Evolutionary conservation across 2,888 invertebrate genomes (phyloP).

Genomic region (Pelosia muscerda): DNA sequence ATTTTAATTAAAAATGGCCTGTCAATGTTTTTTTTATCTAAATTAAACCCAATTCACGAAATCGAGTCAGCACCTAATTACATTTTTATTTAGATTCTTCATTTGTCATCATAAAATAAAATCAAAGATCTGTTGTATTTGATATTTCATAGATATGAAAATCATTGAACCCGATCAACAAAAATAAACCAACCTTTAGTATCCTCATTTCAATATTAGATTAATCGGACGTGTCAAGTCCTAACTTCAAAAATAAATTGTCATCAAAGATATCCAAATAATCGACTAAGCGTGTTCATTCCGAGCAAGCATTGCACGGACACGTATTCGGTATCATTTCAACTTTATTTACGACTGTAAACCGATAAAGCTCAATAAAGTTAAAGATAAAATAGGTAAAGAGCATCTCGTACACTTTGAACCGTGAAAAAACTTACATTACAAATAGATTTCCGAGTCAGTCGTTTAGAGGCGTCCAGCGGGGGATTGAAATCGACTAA

Average conservation of each 20-base stretch:
- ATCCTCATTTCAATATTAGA: constrained; percentile 58
- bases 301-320: constrained; percentile 56
- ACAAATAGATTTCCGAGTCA: constrained; percentile 58
- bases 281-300: constrained; percentile 62
- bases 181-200: constrained; percentile 49
- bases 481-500: constrained; percentile 65
- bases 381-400: constrained; percentile 70
- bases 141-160: constrained; percentile 31
- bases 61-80: constrained; percentile 19
- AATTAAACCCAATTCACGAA: constrained; percentile 9
- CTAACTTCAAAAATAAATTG: constrained; percentile 52
- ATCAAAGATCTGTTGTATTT: constrained; percentile 25
- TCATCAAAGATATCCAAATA: constrained; percentile 56
- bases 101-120: constrained; percentile 31
- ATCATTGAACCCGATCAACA: constrained; percentile 23
- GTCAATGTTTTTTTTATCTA: constrained; percentile 4
- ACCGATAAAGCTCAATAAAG: constrained; percentile 74
- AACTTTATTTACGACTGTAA: constrained; percentile 71
- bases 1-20: constrained; percentile 18
- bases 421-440: constrained; percentile 55
- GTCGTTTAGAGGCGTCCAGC: constrained; percentile 68
- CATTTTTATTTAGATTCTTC: constrained; percentile 20
- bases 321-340: constrained; percentile 58
- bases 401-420: constrained; percentile 59
- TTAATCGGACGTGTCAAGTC: constrained; percentile 51